These are phyloP conservation scores for Coccyzus lansbergi DNA, from an alignment of 2,797 vertebrate species.

Conservation along the genomic window DNA sequence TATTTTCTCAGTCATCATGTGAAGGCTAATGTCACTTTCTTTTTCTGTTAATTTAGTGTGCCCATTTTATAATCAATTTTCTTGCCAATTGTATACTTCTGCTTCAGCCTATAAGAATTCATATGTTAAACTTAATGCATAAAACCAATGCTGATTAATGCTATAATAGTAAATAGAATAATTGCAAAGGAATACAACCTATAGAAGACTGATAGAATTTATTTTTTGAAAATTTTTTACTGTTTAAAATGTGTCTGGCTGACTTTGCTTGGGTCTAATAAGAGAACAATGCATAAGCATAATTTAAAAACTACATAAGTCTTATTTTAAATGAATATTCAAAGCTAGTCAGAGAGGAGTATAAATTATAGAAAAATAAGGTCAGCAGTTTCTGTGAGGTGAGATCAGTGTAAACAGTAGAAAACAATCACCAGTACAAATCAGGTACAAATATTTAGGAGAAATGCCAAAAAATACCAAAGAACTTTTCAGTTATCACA, in stretches of 20 bases:
- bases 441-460: not conserved
- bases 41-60: not conserved
- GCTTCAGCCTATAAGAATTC: not conserved
- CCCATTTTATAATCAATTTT: not conserved
- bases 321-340: not conserved
- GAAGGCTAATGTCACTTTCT: not conserved
- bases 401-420: not conserved
- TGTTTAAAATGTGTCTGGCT: not conserved
- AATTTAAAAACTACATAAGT: not conserved
- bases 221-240: too few relatives aligned
- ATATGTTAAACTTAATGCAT: not conserved
- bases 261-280: not conserved
- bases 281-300: not conserved
- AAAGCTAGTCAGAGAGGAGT: not conserved
- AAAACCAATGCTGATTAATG: not conserved
- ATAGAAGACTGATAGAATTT: not conserved
- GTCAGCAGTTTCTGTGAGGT: not conserved
- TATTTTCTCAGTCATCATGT: not conserved
- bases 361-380: not conserved
- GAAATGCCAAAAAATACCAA: not conserved
- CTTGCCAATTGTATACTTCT: not conserved
- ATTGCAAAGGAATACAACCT: not conserved
- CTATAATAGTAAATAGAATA: not conserved
- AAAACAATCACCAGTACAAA: not conserved
- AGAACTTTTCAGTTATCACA: not conserved